Conservation (phyloP, 2,113 vertebrate species). For the Jaculus jaculus region DNA sequence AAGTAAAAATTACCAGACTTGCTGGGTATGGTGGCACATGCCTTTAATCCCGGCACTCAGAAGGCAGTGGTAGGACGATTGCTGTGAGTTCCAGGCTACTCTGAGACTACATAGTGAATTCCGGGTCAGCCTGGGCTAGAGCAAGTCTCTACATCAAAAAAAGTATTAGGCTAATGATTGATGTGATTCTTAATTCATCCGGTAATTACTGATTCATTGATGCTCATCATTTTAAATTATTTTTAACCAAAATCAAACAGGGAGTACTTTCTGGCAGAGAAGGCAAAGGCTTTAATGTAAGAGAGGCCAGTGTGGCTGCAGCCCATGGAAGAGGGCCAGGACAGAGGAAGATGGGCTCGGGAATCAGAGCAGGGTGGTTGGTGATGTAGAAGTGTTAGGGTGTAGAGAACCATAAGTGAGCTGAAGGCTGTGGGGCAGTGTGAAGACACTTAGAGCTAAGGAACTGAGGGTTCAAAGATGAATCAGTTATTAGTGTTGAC, state of each 20-base stretch:
- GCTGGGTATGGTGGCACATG: too few species aligned
- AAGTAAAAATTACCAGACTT: background rate
- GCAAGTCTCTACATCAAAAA: too few species aligned
- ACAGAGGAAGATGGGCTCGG: background rate
- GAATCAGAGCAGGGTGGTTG: background rate
- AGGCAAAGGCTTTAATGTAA: background rate
- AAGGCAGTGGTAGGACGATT: too few species aligned
- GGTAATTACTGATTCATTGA: background rate
- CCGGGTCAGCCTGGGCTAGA: too few species aligned
- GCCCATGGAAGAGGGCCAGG: background rate
- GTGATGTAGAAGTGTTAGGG: background rate
- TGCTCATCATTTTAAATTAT: background rate
- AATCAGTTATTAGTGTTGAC: too few species aligned
- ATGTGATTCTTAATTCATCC: background rate
- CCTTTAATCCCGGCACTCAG: too few species aligned
- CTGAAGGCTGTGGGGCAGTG: too few species aligned
- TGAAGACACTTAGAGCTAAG: too few species aligned
- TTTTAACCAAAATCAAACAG: background rate
- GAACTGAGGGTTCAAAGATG: background rate
- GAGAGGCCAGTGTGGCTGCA: background rate
- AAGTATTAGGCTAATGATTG: background rate
- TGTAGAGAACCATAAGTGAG: background rate
- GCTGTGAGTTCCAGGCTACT: too few species aligned
- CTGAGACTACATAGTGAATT: too few species aligned
- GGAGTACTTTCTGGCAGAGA: background rate